These are phyloP conservation scores for Sinelater perroti DNA, from an alignment of 2,888 invertebrate species.

Conservation along the genomic window DNA sequence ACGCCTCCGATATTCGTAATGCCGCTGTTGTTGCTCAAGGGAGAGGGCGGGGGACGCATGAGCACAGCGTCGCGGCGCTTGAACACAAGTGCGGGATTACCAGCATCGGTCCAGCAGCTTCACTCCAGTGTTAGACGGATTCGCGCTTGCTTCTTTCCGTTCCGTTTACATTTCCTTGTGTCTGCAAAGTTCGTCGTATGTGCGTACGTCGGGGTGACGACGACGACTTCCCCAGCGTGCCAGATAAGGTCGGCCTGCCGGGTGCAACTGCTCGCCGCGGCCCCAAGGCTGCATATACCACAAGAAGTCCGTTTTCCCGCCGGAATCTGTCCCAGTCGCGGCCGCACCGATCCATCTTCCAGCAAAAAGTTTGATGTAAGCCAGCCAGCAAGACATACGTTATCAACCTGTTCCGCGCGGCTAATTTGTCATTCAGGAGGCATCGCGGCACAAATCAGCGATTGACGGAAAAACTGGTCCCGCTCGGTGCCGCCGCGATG, in stretches of 20 bases:
- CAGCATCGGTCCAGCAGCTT: conserved; percentile 60
- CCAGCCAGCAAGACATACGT: conserved; percentile 25
- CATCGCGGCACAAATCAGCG: conserved; percentile 49
- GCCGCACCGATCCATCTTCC: conserved; percentile 13
- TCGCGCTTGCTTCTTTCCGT: conserved; percentile 55
- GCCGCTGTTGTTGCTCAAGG: conserved; percentile 56
- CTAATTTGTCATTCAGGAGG: conserved; percentile 54
- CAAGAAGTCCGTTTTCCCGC: conserved; percentile 24
- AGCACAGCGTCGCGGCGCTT: conserved; percentile 61
- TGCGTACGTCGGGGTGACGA: conserved; percentile 14
- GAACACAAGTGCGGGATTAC: conserved; percentile 63
- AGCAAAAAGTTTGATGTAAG: conserved; percentile 24
- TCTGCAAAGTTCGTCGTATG: conserved; percentile 39
- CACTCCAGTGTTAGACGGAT: conserved; percentile 57
- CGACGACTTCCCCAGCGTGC: conserved; percentile 6
- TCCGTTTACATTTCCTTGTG: conserved; percentile 45
- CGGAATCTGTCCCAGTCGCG: conserved; percentile 22
- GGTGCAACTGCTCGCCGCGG: neutral
- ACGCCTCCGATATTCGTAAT: conserved; percentile 60
- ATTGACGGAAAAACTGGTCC: conserved; percentile 54
- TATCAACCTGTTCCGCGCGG: conserved; percentile 30
- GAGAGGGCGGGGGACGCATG: conserved; percentile 60
- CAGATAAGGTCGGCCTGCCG: no score
- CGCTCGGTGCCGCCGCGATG: conserved; percentile 49
- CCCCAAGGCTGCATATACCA: neutral